Evolutionary conservation across 2,888 invertebrate genomes (phyloP).

Genomic region (Eueremaeus valkanovi): DNA sequence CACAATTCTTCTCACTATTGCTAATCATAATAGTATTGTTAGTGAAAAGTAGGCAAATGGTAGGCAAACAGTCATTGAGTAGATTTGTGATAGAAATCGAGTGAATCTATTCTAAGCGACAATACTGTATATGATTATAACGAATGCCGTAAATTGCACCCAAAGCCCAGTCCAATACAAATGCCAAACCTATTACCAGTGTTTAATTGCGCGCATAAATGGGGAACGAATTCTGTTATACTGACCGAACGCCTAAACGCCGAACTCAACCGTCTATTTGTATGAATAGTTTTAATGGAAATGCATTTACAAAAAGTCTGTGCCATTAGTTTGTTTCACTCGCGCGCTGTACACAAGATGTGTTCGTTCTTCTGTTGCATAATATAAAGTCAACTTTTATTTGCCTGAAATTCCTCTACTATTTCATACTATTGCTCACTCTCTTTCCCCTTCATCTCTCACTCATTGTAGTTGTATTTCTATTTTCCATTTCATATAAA

Average conservation of each 20-base stretch:
- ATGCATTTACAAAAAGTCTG: slow-evolving; percentile 31
- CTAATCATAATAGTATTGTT: slow-evolving; percentile 9
- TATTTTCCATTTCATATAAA: slow-evolving; percentile 16
- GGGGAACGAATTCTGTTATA: not conserved
- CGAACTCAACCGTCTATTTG: slow-evolving; percentile 24
- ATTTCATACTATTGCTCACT: not conserved
- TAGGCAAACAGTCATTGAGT: slow-evolving; percentile 3
- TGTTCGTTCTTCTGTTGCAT: slow-evolving; percentile 11
- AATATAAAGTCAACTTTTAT: slow-evolving; percentile 16
- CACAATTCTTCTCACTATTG: too few relatives aligned
- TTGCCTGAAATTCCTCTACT: not conserved
- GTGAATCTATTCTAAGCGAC: not conserved
- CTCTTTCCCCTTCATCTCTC: not conserved
- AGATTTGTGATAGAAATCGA: not conserved
- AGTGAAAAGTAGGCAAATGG: slow-evolving; percentile 12
- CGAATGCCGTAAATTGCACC: slow-evolving; percentile 12
- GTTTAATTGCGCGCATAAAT: slow-evolving; percentile 31
- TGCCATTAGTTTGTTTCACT: slow-evolving; percentile 25
- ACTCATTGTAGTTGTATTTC: slow-evolving; percentile 11
- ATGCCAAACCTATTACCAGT: slow-evolving; percentile 21
- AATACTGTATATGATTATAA: slow-evolving; percentile 4
- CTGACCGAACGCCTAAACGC: slow-evolving; percentile 27
- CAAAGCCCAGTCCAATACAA: slow-evolving; percentile 3
- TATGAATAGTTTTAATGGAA: slow-evolving; percentile 22
- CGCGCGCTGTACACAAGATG: too few relatives aligned